Percentiles rank a stretch among this genome's conserved stretches.
These are phyloP conservation scores for Phylloscopus trochiloides DNA, from an alignment of 2,113 vertebrate genomes.

Conservation along the genomic window DNA sequence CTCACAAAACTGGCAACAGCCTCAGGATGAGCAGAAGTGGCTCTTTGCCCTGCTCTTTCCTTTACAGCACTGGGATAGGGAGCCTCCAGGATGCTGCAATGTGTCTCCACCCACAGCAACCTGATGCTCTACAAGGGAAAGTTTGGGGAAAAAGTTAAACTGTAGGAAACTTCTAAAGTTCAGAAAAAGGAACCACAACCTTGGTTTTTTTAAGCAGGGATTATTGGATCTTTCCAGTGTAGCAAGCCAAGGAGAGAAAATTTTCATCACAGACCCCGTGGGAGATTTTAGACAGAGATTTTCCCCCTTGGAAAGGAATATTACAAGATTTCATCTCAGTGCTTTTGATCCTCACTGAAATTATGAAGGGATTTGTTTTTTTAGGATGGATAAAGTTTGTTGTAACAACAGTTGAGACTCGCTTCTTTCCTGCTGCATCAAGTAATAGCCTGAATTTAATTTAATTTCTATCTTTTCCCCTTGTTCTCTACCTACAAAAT, in stretches of 20 bases:
- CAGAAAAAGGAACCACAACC: not conserved
- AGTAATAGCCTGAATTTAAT: not conserved
- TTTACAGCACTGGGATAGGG: fast-evolving
- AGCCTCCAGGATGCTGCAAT: not conserved
- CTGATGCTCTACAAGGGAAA: fast-evolving
- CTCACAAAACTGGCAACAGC: not conserved
- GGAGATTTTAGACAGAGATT: not conserved
- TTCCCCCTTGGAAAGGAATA: not conserved
- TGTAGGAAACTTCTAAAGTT: not conserved
- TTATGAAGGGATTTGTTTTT: not conserved
- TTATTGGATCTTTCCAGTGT: not conserved
- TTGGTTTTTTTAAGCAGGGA: not conserved
- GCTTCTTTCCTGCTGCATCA: not conserved
- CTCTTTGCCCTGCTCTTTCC: not conserved
- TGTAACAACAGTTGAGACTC: not conserved
- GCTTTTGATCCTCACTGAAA: not conserved
- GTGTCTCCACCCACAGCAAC: not conserved
- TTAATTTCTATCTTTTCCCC: not conserved
- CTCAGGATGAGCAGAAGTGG: fast-evolving
- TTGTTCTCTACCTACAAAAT: not conserved
- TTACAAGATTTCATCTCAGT: not conserved
- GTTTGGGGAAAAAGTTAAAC: not conserved
- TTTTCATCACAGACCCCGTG: not conserved
- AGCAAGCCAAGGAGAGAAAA: not conserved
- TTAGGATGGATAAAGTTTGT: not conserved